Percentiles rank a stretch among this genome's conserved stretches.
These are phyloP conservation scores for Platyura marginata DNA, from an alignment of 1,140 invertebrate genomes.

Conservation along the genomic window DNA sequence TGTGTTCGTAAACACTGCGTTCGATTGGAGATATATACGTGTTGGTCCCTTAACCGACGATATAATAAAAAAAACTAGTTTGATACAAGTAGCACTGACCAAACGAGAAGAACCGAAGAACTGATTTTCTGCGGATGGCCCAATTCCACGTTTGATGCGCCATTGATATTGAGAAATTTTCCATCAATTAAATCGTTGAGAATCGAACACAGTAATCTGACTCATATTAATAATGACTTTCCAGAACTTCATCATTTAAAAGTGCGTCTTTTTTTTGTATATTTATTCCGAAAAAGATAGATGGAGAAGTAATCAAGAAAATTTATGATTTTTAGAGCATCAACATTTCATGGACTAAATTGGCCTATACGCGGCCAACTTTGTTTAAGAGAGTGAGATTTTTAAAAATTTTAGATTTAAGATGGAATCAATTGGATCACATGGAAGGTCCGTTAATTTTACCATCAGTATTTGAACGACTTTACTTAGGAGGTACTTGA, in stretches of 20 bases:
- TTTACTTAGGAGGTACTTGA: slow-evolving; percentile 26
- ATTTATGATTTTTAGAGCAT: slow-evolving; percentile 20
- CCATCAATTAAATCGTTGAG: slow-evolving; percentile 17
- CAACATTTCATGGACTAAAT: slow-evolving; percentile 25
- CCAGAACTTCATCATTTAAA: slow-evolving; percentile 21
- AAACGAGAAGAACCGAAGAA: slow-evolving; percentile 5
- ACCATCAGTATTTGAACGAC: slow-evolving; percentile 15
- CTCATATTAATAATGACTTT: slow-evolving; percentile 18
- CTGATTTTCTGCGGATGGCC: slow-evolving; percentile 20
- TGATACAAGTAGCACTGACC: too few species aligned
- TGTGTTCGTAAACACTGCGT: too few species aligned
- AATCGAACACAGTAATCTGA: slow-evolving; percentile 23
- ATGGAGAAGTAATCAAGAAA: too few species aligned
- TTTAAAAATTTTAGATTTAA: slow-evolving; percentile 24
- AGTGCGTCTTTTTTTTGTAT: too few species aligned
- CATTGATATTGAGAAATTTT: slow-evolving; percentile 14
- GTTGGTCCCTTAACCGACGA: too few species aligned
- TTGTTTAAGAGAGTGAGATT: slow-evolving; percentile 21
- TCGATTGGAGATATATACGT: too few species aligned
- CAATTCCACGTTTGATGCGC: slow-evolving; percentile 13
- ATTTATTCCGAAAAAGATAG: too few species aligned
- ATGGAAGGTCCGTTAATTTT: slow-evolving; percentile 22
- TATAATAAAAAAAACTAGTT: too few species aligned
- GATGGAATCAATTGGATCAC: slow-evolving; percentile 26
- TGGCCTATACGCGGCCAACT: slow-evolving; percentile 17